Conservation (phyloP, 2,797 vertebrate species). For the Echeneis naucrates region DNA sequence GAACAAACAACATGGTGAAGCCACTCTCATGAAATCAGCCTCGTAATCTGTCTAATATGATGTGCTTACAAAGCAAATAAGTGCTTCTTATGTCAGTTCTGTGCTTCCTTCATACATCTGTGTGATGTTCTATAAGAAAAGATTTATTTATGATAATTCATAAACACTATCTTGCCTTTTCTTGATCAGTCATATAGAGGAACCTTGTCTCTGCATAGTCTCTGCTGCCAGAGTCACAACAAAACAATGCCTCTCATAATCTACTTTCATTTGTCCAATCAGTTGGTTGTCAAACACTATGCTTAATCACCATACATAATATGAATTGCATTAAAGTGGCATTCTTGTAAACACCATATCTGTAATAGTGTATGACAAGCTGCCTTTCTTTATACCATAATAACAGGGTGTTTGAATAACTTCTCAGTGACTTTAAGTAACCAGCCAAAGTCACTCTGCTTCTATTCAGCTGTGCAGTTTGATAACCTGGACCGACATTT, state of each 20-base stretch:
- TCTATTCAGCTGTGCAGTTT: slow-evolving; percentile 75
- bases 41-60: slow-evolving; percentile 22
- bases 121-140: slow-evolving; percentile 19
- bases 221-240: slow-evolving; percentile 49
- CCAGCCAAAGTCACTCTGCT: slow-evolving; percentile 81
- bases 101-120: neutral
- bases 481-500: slow-evolving; percentile 82
- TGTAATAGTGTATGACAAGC: slow-evolving; percentile 81
- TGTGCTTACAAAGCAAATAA: slow-evolving; percentile 26
- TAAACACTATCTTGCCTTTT: slow-evolving; percentile 34
- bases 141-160: slow-evolving; percentile 26
- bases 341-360: slow-evolving; percentile 79
- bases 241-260: slow-evolving; percentile 63
- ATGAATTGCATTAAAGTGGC: slow-evolving; percentile 78
- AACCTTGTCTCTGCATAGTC: slow-evolving; percentile 36
- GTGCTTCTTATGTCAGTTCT: slow-evolving; percentile 5
- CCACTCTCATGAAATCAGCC: slow-evolving; percentile 36
- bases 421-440: slow-evolving; percentile 81
- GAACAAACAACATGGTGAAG: slow-evolving; percentile 16
- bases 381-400: slow-evolving; percentile 83
- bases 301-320: slow-evolving; percentile 73
- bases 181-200: slow-evolving; percentile 45
- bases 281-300: slow-evolving; percentile 78
- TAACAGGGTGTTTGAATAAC: slow-evolving; percentile 86
- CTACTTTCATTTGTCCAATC: slow-evolving; percentile 68